A percentile compares a stretch with the other conserved stretches of the same genome.
These are phyloP conservation scores for Pachycephala philippinensis DNA, from an alignment of 2,113 vertebrate genomes.

Conservation along the genomic window DNA sequence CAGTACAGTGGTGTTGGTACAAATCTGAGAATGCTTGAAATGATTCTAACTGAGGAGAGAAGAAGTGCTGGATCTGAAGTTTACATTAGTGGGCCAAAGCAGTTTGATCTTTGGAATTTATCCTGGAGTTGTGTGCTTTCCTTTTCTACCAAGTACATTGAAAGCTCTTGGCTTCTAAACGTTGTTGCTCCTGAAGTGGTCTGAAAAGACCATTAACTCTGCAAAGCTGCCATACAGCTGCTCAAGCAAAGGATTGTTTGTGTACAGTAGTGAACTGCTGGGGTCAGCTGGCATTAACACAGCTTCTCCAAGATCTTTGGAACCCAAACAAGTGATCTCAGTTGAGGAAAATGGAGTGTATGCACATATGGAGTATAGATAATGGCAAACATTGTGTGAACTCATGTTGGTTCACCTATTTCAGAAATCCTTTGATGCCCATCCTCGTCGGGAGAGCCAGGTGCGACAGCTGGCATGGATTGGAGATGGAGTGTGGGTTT, in stretches of 20 bases:
- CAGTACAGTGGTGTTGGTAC: background rate
- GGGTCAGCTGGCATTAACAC: background rate
- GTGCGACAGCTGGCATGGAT: conserved; percentile 97
- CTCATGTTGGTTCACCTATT: background rate
- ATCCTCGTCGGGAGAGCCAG: conserved; percentile 94
- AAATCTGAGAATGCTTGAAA: background rate
- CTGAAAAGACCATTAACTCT: background rate
- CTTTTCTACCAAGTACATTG: background rate
- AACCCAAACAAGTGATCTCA: background rate
- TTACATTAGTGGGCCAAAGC: background rate
- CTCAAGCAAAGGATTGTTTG: background rate
- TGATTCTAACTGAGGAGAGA: background rate
- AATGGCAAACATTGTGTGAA: background rate
- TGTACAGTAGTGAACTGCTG: background rate
- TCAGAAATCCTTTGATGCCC: conserved; percentile 95
- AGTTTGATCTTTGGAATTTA: background rate
- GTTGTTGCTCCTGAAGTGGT: background rate
- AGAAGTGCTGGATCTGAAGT: background rate
- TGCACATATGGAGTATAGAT: background rate
- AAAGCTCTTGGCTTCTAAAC: background rate
- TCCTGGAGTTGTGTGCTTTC: background rate
- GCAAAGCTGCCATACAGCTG: background rate
- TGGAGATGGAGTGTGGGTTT: conserved; percentile 96
- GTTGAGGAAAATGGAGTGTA: background rate
- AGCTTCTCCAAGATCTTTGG: background rate